Evolutionary conservation across 2,888 invertebrate species (phyloP).

Genomic region (Salticus scenicus): DNA sequence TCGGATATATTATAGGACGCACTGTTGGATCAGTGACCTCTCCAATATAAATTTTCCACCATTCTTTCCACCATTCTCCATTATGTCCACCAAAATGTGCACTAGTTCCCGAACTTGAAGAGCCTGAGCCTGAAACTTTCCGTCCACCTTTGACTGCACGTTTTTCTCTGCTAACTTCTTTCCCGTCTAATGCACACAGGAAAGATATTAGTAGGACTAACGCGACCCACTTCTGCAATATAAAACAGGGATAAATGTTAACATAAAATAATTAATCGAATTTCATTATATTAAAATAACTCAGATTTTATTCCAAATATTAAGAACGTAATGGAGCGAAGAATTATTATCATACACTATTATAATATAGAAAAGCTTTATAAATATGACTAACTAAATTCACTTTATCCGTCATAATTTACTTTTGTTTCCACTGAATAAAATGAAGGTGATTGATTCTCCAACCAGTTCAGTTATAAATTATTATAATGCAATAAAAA

Average conservation of each 20-base stretch:
- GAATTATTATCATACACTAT: no score
- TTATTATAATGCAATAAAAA: no score
- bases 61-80: constrained; percentile 68
- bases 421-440: no score
- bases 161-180: constrained; percentile 47
- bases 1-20: constrained; percentile 49
- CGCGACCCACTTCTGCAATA: constrained; percentile 45
- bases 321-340: no score
- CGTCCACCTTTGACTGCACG: constrained; percentile 63
- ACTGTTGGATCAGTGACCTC: constrained; percentile 70
- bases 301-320: no score
- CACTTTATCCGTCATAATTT: no score
- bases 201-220: constrained; percentile 39
- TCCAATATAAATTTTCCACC: constrained; percentile 67
- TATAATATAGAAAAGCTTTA: no score
- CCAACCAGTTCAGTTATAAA: no score
- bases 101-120: background rate
- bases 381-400: no score
- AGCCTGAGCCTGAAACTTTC: constrained; percentile 27
- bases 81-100: constrained; percentile 15
- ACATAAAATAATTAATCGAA: background rate
- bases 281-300: no score
- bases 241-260: background rate
- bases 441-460: no score
- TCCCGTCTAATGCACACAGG: constrained; percentile 27